Evolutionary conservation across 2,888 invertebrate species (phyloP), one percentile per base, ranked within the genome.

Genomic region (Cheilosia urbana): DNA sequence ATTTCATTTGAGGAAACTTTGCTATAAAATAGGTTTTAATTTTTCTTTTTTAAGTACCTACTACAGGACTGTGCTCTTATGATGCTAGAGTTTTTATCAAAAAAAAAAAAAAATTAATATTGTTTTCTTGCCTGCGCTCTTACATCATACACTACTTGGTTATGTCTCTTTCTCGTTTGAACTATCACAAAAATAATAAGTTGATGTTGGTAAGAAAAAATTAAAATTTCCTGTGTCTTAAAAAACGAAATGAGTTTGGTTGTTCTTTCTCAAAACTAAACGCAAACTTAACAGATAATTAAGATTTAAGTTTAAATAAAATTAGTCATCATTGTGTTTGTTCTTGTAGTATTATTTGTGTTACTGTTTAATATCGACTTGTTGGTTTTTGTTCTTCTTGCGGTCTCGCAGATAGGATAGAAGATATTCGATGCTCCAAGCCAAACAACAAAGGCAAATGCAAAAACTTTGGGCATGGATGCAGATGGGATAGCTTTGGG

Each of bases 401-500:
- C 89, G 89, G 1, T 88, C 85, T 13, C 88, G 89, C 0, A 90
- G 60, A 68, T 88, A 92, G 69, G 89, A 88, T n/a, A 90, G 81
- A 49, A 90, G 79, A 73, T 92, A 92, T 89, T 96, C 96, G 19
- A 95, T 93, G 80, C 93, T 93, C 96, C 96, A 96, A 1, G 95
- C 95, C 5, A 95, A 81, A 6, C 94, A 94, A 89, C 96, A 96
- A 0, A 95, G 92, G 93, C 95, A 93, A 58, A 96, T 95, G 81
- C 95, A 93, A 6, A 95, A 93, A 81, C 95, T 95, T 90, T 96
- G 96, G 4, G 95, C 94, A 92, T 96, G 96, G 79, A 96, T 95
- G 90, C 95, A 95, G 7, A 94, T 93, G 0, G 95, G 93, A 90
- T 94, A 96, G 89, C 96, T 96, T 66, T 93, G 92, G 4, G 95